Evolutionary conservation across 2,888 invertebrate genomes (phyloP), one percentile per base, ranked within the genome.

Genomic region (Gastrophysa polygoni): DNA sequence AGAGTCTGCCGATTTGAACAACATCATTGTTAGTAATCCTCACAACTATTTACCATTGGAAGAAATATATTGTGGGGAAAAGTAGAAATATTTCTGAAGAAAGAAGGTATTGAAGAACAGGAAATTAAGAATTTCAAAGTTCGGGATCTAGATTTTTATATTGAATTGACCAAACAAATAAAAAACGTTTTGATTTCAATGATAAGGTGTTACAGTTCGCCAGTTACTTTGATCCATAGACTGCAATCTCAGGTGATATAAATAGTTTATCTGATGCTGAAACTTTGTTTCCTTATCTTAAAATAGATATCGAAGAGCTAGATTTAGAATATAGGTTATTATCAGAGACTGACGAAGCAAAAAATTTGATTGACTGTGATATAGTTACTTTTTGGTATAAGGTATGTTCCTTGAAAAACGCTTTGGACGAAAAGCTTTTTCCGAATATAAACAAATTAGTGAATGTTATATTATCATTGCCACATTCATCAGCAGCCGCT

Each of bases 61-160:
- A n/a, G n/a, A n/a, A n/a, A n/a, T n/a, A n/a, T n/a, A n/a, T n/a
- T n/a, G n/a, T n/a, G n/a, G n/a, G n/a, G n/a, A 51, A 24, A 59
- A 29, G 46, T 34, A 20, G 34, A 57, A 57, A 56, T 65, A 46
- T 61, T 17, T 28, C 10, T 44, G n/a, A 46, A 21, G 29, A 16
- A 24, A 50, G 47, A 24, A 24, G 24, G 24, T 58, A 58, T 61
- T 38, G 44, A 50, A 17, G 32, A 24, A 21, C 10, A 24, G 29
- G 61, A 61, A 46, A 18, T 59, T 24, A 24, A 57, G 24, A 50
- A 57, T 44, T 64, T 64, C 34, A 49, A 50, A 20, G 18, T 51
- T 28, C 44, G 44, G 14, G 44, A 14, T 44, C 49, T 61, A 28
- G 58, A 56, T 24, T 64, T 51, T 64, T 61, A 61, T 64, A 47